phyloP scores from a whole-genome alignment of 2,113 vertebrate genomes.

The Labeo rohita region DNA sequence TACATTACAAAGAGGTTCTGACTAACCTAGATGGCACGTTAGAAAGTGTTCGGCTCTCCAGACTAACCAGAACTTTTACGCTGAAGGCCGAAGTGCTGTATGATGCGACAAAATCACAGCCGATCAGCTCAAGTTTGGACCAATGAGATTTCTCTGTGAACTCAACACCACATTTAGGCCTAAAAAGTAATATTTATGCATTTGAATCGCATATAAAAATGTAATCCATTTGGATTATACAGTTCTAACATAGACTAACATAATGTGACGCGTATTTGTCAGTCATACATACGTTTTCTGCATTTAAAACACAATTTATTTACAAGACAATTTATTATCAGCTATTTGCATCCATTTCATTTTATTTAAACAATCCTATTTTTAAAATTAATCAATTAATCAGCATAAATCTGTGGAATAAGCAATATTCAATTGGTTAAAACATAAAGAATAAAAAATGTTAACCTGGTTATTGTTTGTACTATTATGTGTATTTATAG shows the following conservation, averaged over 20 bases:
- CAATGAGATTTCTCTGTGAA: not conserved
- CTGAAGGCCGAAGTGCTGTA: not conserved
- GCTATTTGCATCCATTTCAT: not conserved
- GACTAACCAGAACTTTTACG: constrained; percentile 24
- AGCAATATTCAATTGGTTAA: too few species aligned
- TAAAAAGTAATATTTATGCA: not conserved
- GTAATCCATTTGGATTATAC: not conserved
- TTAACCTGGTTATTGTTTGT: too few species aligned
- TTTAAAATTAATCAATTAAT: too few species aligned
- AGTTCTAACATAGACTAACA: not conserved
- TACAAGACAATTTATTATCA: too few species aligned
- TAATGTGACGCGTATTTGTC: not conserved
- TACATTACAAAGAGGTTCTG: not conserved
- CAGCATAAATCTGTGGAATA: too few species aligned
- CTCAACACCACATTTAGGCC: not conserved
- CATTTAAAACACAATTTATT: too few species aligned
- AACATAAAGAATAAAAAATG: too few species aligned
- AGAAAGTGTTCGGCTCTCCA: not conserved
- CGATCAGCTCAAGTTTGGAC: not conserved
- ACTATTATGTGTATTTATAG: too few species aligned
- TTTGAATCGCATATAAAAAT: not conserved
- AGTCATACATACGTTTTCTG: not conserved
- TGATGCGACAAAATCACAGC: not conserved
- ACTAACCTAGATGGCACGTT: not conserved
- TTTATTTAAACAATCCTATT: not conserved